phyloP scores from a whole-genome alignment of 2,797 vertebrate genomes.

The Rhinoraja longicauda region DNA sequence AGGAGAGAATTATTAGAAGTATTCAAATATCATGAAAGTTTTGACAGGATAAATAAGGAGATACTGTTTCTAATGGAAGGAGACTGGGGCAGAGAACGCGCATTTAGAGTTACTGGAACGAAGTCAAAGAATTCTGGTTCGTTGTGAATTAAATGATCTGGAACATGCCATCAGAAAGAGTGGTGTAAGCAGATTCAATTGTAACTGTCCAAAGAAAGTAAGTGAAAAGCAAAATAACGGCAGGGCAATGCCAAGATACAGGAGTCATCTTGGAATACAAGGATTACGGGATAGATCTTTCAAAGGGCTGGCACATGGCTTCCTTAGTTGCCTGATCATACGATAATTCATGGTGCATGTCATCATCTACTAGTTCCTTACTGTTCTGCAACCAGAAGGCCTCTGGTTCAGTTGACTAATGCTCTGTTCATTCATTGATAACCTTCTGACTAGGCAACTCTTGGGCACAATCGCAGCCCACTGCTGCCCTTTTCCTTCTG shows the following conservation, averaged over 20 bases:
- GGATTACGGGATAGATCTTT: not conserved
- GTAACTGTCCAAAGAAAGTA: not conserved
- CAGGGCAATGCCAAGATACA: not conserved
- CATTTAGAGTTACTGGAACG: not conserved
- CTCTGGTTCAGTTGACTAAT: not conserved
- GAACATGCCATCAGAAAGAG: not conserved
- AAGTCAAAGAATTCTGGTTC: not conserved
- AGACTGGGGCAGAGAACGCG: not conserved
- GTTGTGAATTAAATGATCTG: not conserved
- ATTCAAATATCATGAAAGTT: not conserved
- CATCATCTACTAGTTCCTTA: not conserved
- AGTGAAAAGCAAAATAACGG: not conserved
- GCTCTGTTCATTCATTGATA: not conserved
- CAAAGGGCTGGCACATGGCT: not conserved
- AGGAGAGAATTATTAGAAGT: not conserved
- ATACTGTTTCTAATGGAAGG: not conserved
- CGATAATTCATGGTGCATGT: not conserved
- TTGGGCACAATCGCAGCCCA: not conserved
- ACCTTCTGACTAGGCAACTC: not conserved
- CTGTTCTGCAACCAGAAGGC: not conserved
- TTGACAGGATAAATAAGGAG: not conserved
- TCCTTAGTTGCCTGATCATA: not conserved
- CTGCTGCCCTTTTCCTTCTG: too few species aligned
- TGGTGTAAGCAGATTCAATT: not conserved
- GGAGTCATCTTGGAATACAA: too few species aligned